Conservation (phyloP, 2,113 vertebrate genomes). For the Tauraco erythrolophus region DNA sequence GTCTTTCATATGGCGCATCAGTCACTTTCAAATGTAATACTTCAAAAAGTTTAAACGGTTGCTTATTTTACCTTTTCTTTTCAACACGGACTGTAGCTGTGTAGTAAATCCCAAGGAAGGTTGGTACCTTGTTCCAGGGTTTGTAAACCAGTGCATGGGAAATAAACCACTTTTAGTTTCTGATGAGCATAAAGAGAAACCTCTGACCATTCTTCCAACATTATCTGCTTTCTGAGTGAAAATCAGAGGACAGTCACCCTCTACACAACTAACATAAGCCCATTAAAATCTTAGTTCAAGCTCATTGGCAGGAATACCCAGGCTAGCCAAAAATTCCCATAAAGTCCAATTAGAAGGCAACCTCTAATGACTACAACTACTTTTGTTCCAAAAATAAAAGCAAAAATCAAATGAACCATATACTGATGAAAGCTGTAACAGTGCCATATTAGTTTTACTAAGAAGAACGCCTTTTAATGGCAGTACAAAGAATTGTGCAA, state of each 20-base stretch:
- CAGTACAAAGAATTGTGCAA: background rate
- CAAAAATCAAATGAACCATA: conserved; percentile 36
- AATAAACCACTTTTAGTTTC: background rate
- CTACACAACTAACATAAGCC: background rate
- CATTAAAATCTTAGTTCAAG: conserved; percentile 61
- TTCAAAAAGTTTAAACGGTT: background rate
- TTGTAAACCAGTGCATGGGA: background rate
- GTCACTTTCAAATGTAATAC: background rate
- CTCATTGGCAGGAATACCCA: conserved; percentile 31
- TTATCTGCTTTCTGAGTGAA: conserved; percentile 13
- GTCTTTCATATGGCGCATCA: background rate
- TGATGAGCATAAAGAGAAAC: background rate
- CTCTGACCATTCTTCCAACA: background rate
- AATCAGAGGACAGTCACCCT: background rate
- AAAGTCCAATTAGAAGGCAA: conserved; percentile 37
- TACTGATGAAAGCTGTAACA: conserved; percentile 1
- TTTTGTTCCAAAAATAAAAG: conserved; percentile 62
- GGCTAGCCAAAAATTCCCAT: background rate
- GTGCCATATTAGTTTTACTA: background rate
- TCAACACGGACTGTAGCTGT: background rate
- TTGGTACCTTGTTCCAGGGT: background rate
- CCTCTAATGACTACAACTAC: conserved; percentile 41
- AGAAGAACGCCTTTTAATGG: background rate
- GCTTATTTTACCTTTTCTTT: background rate
- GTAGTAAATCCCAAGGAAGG: background rate